A percentile compares a stretch with the other conserved stretches of the same genome.
Evolutionary conservation across 2,113 vertebrate species (phyloP).

Genomic region (Smithornis capensis): DNA sequence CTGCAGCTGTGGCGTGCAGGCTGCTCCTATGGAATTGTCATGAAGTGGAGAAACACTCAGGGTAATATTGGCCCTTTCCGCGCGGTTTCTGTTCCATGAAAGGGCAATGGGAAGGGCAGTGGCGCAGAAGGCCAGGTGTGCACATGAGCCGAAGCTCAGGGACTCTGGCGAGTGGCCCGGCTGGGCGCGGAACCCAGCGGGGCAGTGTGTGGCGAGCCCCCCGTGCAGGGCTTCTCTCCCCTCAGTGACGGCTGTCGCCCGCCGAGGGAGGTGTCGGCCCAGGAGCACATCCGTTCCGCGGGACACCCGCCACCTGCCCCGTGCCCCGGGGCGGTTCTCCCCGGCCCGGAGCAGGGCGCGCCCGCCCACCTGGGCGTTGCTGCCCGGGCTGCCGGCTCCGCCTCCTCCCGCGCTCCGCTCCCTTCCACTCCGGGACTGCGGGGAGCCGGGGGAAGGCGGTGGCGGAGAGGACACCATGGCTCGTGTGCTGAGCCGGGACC

Average conservation of each 20-base stretch:
- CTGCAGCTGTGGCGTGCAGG: rapidly evolving
- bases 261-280: neutral
- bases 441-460: neutral
- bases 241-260: neutral
- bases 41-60: rapidly evolving
- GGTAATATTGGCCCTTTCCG: rapidly evolving
- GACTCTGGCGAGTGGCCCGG: neutral
- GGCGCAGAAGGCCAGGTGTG: rapidly evolving
- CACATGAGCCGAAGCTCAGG: rapidly evolving
- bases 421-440: neutral
- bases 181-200: neutral
- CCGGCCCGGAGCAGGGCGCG: neutral
- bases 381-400: neutral
- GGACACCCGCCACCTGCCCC: neutral
- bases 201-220: no score
- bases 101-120: rapidly evolving
- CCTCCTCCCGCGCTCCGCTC: neutral
- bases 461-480: constrained; percentile 66
- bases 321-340: neutral
- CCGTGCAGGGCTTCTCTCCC: no score
- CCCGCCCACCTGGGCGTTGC: neutral
- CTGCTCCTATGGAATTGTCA: neutral
- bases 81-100: rapidly evolving
- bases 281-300: rapidly evolving
- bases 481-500: constrained; percentile 78